These are phyloP conservation scores for Nephrotoma guestfalica DNA, from an alignment of 2,888 invertebrate species.

Conservation along the genomic window DNA sequence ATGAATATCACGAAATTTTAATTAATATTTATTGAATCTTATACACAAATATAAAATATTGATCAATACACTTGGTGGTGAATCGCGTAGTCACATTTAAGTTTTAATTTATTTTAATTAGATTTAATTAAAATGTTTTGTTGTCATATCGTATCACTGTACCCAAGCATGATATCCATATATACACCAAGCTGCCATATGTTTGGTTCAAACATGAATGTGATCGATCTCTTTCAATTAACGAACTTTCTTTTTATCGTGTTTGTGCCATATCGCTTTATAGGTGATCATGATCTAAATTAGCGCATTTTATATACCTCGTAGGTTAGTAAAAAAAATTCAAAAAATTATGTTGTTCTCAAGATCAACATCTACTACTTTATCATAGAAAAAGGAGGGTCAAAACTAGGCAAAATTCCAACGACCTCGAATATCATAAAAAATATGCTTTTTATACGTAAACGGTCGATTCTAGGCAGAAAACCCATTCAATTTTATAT, in stretches of 20 bases:
- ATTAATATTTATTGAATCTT: background rate
- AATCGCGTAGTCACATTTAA: background rate
- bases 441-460: background rate
- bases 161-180: background rate
- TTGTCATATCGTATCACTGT: background rate
- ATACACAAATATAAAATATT: background rate
- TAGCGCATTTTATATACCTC: background rate
- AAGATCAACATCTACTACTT: background rate
- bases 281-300: background rate
- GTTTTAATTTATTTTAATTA: background rate
- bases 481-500: background rate
- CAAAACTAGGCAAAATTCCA: background rate
- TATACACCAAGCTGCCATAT: background rate
- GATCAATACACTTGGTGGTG: background rate
- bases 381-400: background rate
- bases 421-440: background rate
- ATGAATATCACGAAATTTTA: background rate
- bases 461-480: background rate
- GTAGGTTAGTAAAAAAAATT: background rate
- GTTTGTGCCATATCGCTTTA: background rate
- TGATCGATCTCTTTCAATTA: background rate
- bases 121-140: background rate
- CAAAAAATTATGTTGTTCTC: background rate
- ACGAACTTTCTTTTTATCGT: background rate
- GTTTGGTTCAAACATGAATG: background rate